A percentile compares a stretch with the other conserved stretches of the same genome.
Evolutionary conservation across 2,113 vertebrate species (phyloP).

Genomic region (Pseudonaja textilis): DNA sequence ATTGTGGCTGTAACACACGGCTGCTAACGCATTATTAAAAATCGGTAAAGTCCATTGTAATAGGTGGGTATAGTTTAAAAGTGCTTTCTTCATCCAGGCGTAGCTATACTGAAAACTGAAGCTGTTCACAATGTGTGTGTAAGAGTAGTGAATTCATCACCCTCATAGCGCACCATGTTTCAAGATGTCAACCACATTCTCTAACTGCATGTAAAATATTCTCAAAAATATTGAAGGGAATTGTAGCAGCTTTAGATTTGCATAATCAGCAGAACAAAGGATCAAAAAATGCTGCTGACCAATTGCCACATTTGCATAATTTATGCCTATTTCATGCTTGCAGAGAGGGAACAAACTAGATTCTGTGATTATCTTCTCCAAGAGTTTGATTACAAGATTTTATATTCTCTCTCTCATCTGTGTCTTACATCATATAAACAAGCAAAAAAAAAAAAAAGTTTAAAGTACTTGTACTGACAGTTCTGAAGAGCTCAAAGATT

Average conservation of each 20-base stretch:
- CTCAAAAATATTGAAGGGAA: not conserved
- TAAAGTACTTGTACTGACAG: not conserved
- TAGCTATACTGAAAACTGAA: not conserved
- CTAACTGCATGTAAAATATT: not conserved
- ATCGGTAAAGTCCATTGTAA: not conserved
- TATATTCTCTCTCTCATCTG: not conserved
- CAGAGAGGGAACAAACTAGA: not conserved
- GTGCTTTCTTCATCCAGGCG: not conserved
- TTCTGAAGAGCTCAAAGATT: not conserved
- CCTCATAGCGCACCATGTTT: not conserved
- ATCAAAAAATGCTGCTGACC: not conserved
- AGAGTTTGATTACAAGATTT: not conserved
- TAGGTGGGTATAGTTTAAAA: not conserved
- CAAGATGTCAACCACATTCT: not conserved
- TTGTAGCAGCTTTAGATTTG: not conserved
- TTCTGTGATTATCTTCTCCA: not conserved
- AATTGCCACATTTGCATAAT: not conserved
- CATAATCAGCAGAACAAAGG: not conserved
- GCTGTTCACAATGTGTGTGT: too few species aligned
- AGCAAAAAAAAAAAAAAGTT: not conserved
- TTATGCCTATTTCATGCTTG: not conserved
- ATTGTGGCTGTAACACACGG: not conserved
- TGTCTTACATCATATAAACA: not conserved
- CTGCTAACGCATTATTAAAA: not conserved
- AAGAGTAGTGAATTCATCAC: not conserved